Conservation (phyloP, 2,113 vertebrate genomes). For the Istiophorus platypterus region DNA sequence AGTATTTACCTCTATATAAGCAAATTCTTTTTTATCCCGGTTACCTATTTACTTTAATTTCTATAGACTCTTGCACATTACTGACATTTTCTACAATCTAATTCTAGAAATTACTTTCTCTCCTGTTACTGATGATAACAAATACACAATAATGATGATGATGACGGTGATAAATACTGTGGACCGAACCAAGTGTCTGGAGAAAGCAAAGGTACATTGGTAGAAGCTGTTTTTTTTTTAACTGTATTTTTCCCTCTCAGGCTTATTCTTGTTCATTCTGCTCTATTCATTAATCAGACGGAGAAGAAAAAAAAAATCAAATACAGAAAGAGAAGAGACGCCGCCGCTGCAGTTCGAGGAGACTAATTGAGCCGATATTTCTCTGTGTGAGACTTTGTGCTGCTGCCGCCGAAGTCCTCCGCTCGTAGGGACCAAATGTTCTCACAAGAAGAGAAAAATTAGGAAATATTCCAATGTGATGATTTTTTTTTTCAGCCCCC, state of each 20-base stretch:
- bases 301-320: constrained; percentile 19
- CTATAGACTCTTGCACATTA: no score
- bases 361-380: constrained; percentile 46
- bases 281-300: constrained; percentile 50
- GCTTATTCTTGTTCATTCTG: constrained; percentile 21
- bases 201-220: not conserved
- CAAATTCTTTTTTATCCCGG: no score
- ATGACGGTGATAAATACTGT: not conserved
- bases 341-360: constrained; percentile 30
- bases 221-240: not conserved
- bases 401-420: not conserved
- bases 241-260: not conserved
- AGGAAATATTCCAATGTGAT: constrained; percentile 1
- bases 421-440: constrained; percentile 36
- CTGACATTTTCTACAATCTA: no score
- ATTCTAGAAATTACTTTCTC: no score
- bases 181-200: not conserved
- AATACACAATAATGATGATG: no score
- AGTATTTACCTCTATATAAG: no score
- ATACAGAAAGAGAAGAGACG: constrained; percentile 29
- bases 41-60: no score
- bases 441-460: constrained; percentile 21
- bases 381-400: constrained; percentile 4
- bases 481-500: not conserved
- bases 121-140: no score